These are phyloP conservation scores for Xestia ashworthii DNA, from an alignment of 2,888 invertebrate species.

Conservation along the genomic window DNA sequence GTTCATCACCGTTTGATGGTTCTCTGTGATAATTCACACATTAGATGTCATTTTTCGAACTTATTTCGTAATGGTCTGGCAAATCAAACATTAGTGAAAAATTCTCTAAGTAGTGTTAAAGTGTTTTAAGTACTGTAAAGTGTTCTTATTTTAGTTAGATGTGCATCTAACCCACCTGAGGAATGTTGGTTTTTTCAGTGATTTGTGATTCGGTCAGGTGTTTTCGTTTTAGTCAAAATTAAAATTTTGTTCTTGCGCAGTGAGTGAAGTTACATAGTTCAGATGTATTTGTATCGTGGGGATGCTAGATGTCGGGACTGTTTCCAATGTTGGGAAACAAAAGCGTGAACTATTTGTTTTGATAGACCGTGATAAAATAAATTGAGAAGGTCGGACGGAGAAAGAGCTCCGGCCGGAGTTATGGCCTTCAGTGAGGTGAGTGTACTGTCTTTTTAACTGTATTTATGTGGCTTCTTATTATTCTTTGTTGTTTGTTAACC, in stretches of 20 bases:
- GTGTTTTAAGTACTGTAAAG: constrained; percentile 77
- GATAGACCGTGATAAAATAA: constrained; percentile 86
- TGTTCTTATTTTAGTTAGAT: constrained; percentile 75
- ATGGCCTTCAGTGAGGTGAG: constrained; percentile 96
- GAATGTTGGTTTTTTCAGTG: constrained; percentile 92
- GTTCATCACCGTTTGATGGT: constrained; percentile 89
- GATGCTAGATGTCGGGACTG: constrained; percentile 90
- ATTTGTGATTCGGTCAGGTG: constrained; percentile 92
- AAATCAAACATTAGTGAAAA: constrained; percentile 76
- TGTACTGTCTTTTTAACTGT: constrained; percentile 68
- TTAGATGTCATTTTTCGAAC: constrained; percentile 84
- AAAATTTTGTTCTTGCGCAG: constrained; percentile 90
- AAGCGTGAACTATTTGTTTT: constrained; percentile 90
- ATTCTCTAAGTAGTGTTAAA: constrained; percentile 74
- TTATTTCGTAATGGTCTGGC: constrained; percentile 81
- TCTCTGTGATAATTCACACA: constrained; percentile 85
- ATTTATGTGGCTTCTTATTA: constrained; percentile 55
- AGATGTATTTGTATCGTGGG: constrained; percentile 89
- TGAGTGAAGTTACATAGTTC: constrained; percentile 88
- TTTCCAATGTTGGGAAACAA: constrained; percentile 90
- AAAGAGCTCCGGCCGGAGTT: constrained; percentile 91
- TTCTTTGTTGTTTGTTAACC: constrained; percentile 60
- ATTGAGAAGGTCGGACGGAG: constrained; percentile 89
- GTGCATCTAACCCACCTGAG: constrained; percentile 92
- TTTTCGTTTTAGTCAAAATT: constrained; percentile 89